Conservation (phyloP, 64 coral and sea anemone species). For the Dendronephthya gigantea region DNA sequence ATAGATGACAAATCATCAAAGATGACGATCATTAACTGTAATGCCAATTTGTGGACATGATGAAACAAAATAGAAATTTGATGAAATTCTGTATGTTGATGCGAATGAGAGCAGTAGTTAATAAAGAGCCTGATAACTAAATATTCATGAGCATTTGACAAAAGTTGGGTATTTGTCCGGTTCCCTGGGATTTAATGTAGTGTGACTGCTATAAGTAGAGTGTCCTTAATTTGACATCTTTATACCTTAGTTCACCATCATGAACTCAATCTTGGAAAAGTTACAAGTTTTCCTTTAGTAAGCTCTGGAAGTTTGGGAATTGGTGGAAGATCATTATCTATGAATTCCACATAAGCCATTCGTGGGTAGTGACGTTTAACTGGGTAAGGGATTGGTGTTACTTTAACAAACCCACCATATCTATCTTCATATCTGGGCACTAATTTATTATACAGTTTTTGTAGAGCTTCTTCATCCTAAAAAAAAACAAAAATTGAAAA, state of each 20-base stretch:
- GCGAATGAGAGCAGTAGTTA: too few species aligned
- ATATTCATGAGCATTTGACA: too few species aligned
- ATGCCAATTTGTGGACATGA: too few species aligned
- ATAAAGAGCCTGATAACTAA: too few species aligned
- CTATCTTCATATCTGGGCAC: slow-evolving; percentile 71
- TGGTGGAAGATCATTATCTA: slow-evolving; percentile 62
- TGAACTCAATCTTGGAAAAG: slow-evolving; percentile 36
- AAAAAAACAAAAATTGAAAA: not conserved
- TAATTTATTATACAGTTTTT: slow-evolving; percentile 65
- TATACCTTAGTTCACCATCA: not conserved
- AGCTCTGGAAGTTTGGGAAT: slow-evolving; percentile 67
- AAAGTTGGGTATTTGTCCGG: too few species aligned
- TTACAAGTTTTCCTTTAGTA: slow-evolving; percentile 49
- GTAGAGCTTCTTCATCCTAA: slow-evolving; percentile 70
- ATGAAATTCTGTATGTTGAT: too few species aligned
- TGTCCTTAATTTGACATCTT: too few species aligned
- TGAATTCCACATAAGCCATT: slow-evolving; percentile 90
- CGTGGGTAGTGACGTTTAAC: slow-evolving; percentile 54
- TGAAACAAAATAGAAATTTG: too few species aligned
- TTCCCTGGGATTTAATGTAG: too few species aligned
- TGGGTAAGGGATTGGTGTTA: slow-evolving; percentile 72
- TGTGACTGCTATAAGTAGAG: too few species aligned
- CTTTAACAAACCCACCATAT: slow-evolving; percentile 78
- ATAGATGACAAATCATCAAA: too few species aligned
- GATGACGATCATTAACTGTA: too few species aligned